These are phyloP conservation scores for Neotragus moschatus DNA, from an alignment of 2,113 vertebrate genomes.

Conservation along the genomic window DNA sequence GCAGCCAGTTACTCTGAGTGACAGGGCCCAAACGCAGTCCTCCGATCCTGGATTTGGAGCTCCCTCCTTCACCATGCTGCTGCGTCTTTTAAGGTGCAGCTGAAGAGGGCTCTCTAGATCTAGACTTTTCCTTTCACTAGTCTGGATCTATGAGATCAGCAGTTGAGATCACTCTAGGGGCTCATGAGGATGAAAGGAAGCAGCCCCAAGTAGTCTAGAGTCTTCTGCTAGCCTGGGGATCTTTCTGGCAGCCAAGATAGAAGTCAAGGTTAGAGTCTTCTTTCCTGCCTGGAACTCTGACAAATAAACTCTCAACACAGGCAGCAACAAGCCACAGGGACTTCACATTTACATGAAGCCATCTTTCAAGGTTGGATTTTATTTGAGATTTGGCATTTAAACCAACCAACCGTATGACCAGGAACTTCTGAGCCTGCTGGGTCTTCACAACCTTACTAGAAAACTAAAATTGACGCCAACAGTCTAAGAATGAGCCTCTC, in stretches of 20 bases:
- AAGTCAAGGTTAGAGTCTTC: not conserved
- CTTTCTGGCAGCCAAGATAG: not conserved
- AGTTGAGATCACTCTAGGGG: not conserved
- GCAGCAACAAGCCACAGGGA: not conserved
- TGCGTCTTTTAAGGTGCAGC: not conserved
- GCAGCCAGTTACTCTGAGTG: not conserved
- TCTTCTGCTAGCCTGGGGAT: not conserved
- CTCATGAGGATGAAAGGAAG: not conserved
- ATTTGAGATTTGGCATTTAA: not conserved
- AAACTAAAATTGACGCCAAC: not conserved
- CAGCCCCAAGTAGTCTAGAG: not conserved
- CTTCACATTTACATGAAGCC: not conserved
- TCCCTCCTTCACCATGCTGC: rapidly evolving
- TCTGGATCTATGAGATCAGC: not conserved
- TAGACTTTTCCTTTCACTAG: not conserved
- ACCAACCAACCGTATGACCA: not conserved
- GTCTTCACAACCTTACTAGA: not conserved
- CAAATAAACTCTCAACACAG: not conserved
- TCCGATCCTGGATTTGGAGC: not conserved
- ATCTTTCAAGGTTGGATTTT: not conserved
- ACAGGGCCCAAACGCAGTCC: not conserved
- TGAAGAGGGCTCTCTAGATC: not conserved
- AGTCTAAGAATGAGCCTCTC: not conserved
- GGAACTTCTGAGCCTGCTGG: not conserved
- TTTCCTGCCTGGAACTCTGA: not conserved